phyloP scores from a whole-genome alignment of 1,140 invertebrate genomes.

The Pogonognathellus flavescens region DNA sequence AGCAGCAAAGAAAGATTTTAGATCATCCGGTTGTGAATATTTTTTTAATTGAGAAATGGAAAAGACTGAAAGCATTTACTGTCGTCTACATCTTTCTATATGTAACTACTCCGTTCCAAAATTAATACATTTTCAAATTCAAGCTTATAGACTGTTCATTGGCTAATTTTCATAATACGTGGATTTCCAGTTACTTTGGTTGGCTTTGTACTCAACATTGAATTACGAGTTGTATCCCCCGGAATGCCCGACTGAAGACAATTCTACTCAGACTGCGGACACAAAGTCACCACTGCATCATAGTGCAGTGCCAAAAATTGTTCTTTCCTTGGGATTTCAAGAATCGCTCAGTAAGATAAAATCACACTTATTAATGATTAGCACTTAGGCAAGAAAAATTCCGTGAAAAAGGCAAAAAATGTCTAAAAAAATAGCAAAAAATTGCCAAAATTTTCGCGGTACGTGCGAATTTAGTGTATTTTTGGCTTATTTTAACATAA shows the following conservation, averaged over 20 bases:
- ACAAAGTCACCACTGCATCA: neutral
- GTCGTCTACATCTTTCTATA: neutral
- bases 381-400: too few species aligned
- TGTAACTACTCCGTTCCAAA: neutral
- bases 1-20: neutral
- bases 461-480: too few species aligned
- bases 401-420: too few species aligned
- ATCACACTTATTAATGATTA: too few species aligned
- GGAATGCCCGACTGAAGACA: neutral
- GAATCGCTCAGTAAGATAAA: neutral
- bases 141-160: too few species aligned
- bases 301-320: neutral
- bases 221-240: neutral
- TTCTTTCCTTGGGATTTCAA: neutral
- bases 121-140: too few species aligned
- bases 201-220: neutral
- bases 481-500: too few species aligned
- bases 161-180: too few species aligned
- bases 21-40: neutral
- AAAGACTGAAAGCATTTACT: neutral
- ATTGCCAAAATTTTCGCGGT: too few species aligned
- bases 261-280: neutral
- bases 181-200: neutral
- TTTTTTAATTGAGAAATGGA: conserved; percentile 15
- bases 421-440: too few species aligned